Evolutionary conservation across 2,113 vertebrate species (phyloP).

Genomic region (Apteryx owenii): DNA sequence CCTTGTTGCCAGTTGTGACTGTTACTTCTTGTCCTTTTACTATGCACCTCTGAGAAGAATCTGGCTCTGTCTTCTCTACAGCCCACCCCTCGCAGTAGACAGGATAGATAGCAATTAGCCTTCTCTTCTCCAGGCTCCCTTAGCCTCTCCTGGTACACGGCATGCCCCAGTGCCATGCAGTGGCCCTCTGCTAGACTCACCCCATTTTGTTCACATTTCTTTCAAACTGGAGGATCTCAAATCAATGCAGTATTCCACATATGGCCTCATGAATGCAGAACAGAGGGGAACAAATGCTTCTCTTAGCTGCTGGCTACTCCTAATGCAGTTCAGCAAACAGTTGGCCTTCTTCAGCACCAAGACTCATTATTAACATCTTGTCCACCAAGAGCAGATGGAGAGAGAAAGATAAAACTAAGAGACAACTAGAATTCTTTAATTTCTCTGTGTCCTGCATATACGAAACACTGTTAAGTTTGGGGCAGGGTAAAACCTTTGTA

Average conservation of each 20-base stretch:
- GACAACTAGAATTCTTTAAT: neutral
- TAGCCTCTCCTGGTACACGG: neutral
- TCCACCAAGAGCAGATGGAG: too few species aligned
- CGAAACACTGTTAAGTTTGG: neutral
- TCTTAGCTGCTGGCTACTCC: neutral
- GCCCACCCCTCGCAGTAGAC: neutral
- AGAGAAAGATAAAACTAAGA: neutral
- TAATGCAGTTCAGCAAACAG: neutral
- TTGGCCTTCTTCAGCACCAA: neutral
- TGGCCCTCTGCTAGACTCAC: neutral
- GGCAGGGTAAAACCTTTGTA: neutral
- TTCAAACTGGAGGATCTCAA: neutral
- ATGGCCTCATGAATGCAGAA: neutral
- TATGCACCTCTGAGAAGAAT: neutral
- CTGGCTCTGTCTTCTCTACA: neutral
- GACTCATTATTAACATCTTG: neutral
- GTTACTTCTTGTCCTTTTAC: neutral
- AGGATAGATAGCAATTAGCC: neutral
- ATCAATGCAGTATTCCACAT: neutral
- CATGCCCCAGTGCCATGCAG: neutral
- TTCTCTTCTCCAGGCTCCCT: neutral
- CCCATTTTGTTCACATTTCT: neutral
- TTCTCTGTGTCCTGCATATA: neutral
- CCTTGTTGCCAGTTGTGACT: neutral
- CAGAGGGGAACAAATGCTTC: neutral